Conservation (phyloP, 2,888 invertebrate genomes). For the Macaria notata region DNA sequence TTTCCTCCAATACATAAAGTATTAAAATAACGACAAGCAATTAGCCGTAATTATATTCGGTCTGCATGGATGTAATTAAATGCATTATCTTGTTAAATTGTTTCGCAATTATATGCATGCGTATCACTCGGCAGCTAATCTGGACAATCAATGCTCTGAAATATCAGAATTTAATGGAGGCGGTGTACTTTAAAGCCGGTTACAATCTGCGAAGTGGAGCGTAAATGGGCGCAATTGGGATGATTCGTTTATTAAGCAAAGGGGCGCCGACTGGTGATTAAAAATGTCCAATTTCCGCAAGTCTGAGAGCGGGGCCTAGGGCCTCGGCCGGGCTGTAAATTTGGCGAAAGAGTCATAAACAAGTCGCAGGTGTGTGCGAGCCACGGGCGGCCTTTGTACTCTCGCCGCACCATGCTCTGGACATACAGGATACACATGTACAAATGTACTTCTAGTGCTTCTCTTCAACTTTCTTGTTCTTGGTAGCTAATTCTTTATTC, state of each 20-base stretch:
- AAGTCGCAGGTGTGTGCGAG: conserved; percentile 62
- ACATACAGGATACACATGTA: no score
- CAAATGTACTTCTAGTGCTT: no score
- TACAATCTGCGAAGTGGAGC: conserved; percentile 54
- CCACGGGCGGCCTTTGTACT: conserved; percentile 60
- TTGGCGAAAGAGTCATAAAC: conserved; percentile 70
- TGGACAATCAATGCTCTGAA: conserved; percentile 42
- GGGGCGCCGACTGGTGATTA: conserved; percentile 65
- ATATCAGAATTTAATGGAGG: conserved; percentile 53
- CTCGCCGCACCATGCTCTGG: conserved; percentile 20
- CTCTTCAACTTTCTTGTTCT: no score
- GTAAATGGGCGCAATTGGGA: conserved; percentile 36
- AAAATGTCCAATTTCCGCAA: conserved; percentile 68
- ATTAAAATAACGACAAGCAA: background rate
- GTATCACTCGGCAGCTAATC: conserved; percentile 33
- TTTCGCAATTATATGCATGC: conserved; percentile 10
- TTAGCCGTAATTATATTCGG: background rate
- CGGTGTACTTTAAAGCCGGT: conserved; percentile 53
- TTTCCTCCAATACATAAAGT: background rate
- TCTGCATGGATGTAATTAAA: conserved; percentile 1
- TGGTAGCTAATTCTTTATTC: no score
- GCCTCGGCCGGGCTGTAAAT: conserved; percentile 58
- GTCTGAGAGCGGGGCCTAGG: conserved; percentile 32
- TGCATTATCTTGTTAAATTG: conserved; percentile 5
- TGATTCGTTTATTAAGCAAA: conserved; percentile 44